Conservation (phyloP, 2,888 invertebrate genomes). For the Selenia dentaria region DNA sequence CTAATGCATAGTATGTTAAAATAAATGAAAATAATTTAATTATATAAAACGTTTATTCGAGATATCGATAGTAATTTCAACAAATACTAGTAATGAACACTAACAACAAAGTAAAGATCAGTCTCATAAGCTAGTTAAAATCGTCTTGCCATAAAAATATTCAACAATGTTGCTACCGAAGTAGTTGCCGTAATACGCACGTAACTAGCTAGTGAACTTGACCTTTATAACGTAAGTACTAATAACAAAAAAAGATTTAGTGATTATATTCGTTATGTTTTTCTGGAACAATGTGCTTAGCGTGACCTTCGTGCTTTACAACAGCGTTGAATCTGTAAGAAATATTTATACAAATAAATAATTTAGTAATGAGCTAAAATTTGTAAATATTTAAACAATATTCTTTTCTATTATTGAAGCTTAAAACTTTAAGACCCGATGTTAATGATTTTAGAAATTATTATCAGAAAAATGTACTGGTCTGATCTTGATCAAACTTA, state of each 20-base stretch:
- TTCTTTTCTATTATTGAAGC: not conserved
- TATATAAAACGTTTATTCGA: too few relatives aligned
- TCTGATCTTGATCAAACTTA: too few relatives aligned
- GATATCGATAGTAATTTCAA: too few relatives aligned
- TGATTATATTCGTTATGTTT: constrained; percentile 7
- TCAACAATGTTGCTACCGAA: too few relatives aligned
- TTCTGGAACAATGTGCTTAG: constrained; percentile 36
- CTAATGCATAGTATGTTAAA: too few relatives aligned
- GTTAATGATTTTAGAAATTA: not conserved
- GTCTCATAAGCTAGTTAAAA: too few relatives aligned
- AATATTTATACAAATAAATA: not conserved
- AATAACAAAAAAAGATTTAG: not conserved
- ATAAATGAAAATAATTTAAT: too few relatives aligned
- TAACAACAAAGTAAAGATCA: too few relatives aligned
- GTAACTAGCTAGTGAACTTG: not conserved
- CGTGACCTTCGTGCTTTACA: constrained; percentile 38
- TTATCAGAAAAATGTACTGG: not conserved
- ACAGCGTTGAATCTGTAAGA: constrained; percentile 35
- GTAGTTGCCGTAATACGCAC: too few relatives aligned
- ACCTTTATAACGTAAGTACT: not conserved
- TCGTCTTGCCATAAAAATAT: too few relatives aligned
- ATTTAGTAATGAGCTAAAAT: not conserved
- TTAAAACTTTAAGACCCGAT: not conserved
- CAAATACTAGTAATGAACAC: too few relatives aligned
- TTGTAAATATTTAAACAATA: not conserved